Evolutionary conservation across 2,888 invertebrate genomes (phyloP).

Genomic region (Acleris laterana): DNA sequence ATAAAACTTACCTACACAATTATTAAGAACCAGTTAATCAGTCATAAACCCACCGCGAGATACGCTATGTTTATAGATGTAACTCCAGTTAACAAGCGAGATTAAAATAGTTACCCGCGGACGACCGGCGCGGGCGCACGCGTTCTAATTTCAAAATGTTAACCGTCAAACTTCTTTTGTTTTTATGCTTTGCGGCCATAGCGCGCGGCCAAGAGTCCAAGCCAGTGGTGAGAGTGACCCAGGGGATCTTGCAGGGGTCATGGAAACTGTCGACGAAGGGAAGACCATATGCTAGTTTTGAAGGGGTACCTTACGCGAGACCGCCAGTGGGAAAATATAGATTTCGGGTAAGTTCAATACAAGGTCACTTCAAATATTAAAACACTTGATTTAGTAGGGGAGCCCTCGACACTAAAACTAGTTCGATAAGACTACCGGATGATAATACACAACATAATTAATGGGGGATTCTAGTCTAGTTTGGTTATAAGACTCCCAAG

Average conservation of each 20-base stretch:
- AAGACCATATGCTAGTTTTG: conserved; percentile 83
- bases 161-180: conserved; percentile 50
- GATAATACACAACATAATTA: no score
- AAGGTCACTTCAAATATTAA: no score
- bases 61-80: background rate
- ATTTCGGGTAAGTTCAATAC: conserved; percentile 77
- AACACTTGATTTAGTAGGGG: no score
- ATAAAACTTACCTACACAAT: no score
- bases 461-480: no score
- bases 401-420: no score
- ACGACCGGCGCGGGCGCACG: conserved; percentile 50
- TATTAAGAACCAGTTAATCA: no score
- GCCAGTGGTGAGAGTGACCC: conserved; percentile 63
- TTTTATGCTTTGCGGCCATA: conserved; percentile 46
- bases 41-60: no score
- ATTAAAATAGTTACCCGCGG: conserved; percentile 36
- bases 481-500: no score
- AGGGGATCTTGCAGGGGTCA: conserved; percentile 66
- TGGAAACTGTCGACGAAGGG: conserved; percentile 73
- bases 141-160: conserved; percentile 49
- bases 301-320: conserved; percentile 87
- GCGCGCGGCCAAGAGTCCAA: conserved; percentile 54
- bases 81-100: conserved; percentile 3
- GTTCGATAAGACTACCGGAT: no score
- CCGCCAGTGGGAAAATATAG: conserved; percentile 86